These are phyloP conservation scores for Pseudococcus viburni DNA, from an alignment of 2,888 invertebrate species.

Conservation along the genomic window DNA sequence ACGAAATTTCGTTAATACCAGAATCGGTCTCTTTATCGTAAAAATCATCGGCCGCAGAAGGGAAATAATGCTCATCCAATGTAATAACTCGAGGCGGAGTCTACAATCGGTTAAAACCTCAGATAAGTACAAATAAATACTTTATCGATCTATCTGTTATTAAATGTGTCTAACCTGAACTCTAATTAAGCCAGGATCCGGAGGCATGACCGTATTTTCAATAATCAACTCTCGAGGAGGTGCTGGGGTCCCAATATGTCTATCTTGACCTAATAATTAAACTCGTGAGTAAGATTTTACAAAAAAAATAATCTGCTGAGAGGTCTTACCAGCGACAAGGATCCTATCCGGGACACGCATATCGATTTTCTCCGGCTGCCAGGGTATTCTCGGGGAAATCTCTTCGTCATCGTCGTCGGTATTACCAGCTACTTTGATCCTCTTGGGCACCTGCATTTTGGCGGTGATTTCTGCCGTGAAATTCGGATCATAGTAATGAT, in stretches of 20 bases:
- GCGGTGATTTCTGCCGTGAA: conserved; percentile 85
- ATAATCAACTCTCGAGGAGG: conserved; percentile 89
- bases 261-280: conserved; percentile 74
- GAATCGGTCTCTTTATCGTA: conserved; percentile 36
- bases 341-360: conserved; percentile 97
- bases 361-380: conserved; percentile 76
- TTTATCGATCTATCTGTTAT: neutral
- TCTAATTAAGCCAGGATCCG: conserved; percentile 82
- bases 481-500: conserved; percentile 77
- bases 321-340: conserved; percentile 83
- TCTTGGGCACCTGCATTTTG: conserved; percentile 86
- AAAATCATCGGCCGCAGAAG: conserved; percentile 74
- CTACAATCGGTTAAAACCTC: conserved; percentile 72
- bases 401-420: conserved; percentile 66
- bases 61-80: conserved; percentile 87
- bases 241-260: conserved; percentile 80
- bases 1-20: conserved; percentile 29
- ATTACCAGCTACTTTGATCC: conserved; percentile 83
- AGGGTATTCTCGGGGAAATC: conserved; percentile 55
- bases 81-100: conserved; percentile 92
- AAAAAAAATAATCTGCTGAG: too few relatives aligned
- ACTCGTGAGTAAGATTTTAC: too few relatives aligned
- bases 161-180: conserved; percentile 73
- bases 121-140: neutral
- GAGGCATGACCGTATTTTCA: conserved; percentile 84